Evolutionary conservation across 2,888 invertebrate genomes (phyloP), one percentile per base, ranked within the genome.

Genomic region (Caenorhabditis panamensis): DNA sequence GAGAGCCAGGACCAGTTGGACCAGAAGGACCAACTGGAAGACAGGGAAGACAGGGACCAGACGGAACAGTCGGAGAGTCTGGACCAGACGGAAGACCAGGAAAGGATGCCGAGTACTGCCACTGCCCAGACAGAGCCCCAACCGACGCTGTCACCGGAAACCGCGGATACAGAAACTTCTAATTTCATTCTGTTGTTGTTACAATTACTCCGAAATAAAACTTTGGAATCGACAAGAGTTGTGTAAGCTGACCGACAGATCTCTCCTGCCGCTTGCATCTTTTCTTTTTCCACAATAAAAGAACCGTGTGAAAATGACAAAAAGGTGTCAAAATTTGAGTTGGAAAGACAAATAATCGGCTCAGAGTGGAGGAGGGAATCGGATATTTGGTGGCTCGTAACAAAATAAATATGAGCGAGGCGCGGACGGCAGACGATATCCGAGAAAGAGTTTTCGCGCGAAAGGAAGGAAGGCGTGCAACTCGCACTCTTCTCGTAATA

Each of bases 31-130:
- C 82, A 73, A 69, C 62, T 44, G 85, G 80, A 79, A 83, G 84
- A 66, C 84, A 83, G 61, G 88, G 88, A 80, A 81, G 85, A 37
- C 81, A 79, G 56, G 89, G 89, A 69, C 87, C 86, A 26, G 84
- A 80, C 49, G 87, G 87, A 75, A 51, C 37, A 24, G 69, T 62
- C 24, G 87, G 87, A 85, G 83, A 84, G 26, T 83, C 85, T 54
- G 89, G 89, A 82, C 73, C 76, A 22, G 86, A 86, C 54, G 88
- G 86, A 64, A 54, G 87, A 58, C 88, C 89, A 31, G 90, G 90
- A 56, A 84, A 85, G 67, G 90, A 90, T 72, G 90, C 90, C 49
- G 88, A 90, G 62, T 90, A 90, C 73, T 90, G 89, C 47, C 72
- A 62, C 20, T 81, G 81, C 63, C 81, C 81, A 53, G 81, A 81